These are phyloP conservation scores for Helicoverpa armigera DNA, from an alignment of 1,140 invertebrate genomes.

Conservation along the genomic window DNA sequence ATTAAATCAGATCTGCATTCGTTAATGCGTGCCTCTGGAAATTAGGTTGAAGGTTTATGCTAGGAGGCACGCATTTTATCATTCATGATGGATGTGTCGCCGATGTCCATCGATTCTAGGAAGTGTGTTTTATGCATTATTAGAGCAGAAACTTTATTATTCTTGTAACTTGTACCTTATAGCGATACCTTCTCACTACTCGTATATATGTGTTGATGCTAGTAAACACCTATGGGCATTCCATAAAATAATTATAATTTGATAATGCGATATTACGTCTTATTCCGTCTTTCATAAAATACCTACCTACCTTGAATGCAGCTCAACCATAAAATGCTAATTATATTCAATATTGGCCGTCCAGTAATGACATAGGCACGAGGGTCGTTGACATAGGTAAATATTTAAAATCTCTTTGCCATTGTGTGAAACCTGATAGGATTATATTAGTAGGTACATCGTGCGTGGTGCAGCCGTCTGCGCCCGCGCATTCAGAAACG, in stretches of 20 bases:
- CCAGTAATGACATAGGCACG: conserved; percentile 28
- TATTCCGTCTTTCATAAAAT: too few relatives aligned
- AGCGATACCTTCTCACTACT: too few relatives aligned
- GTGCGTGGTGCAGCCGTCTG: conserved; percentile 32
- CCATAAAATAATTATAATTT: too few relatives aligned
- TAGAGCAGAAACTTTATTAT: too few relatives aligned
- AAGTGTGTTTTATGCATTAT: too few relatives aligned
- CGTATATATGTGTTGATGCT: too few relatives aligned
- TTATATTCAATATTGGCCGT: conserved; percentile 32
- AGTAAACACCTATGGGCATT: too few relatives aligned
- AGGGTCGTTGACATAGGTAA: conserved; percentile 40
- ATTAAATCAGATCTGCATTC: neutral
- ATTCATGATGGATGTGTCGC: too few relatives aligned
- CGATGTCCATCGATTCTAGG: too few relatives aligned
- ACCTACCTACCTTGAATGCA: neutral
- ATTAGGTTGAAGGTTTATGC: neutral
- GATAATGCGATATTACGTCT: too few relatives aligned
- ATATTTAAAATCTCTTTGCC: conserved; percentile 41
- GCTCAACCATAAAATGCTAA: conserved; percentile 19
- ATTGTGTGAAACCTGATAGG: conserved; percentile 48
- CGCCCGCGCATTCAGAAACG: conserved; percentile 26
- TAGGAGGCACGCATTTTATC: too few relatives aligned
- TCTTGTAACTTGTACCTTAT: too few relatives aligned
- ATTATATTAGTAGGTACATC: conserved; percentile 44
- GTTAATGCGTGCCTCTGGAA: neutral